Evolutionary conservation across 2,797 vertebrate genomes (phyloP).

Genomic region (Paramormyrops hopkinsi): DNA sequence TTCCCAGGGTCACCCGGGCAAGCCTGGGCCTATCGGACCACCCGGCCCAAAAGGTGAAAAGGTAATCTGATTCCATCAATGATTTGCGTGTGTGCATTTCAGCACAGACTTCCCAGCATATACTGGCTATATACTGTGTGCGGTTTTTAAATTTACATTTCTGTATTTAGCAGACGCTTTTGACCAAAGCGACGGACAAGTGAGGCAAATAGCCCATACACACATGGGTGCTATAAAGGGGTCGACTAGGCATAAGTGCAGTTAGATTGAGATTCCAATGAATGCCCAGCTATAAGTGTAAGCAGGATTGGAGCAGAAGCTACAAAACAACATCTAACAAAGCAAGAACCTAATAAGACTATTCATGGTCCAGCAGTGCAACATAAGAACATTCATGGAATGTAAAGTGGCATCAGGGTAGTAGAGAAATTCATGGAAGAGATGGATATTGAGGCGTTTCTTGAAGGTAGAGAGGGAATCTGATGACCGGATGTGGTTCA

Average conservation of each 20-base stretch:
- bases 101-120: background rate
- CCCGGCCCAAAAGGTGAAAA: slow-evolving; percentile 93
- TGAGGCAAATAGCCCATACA: background rate
- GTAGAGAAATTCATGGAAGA: background rate
- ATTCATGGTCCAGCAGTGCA: background rate
- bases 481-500: background rate
- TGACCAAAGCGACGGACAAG: background rate
- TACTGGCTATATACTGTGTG: background rate
- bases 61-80: slow-evolving; percentile 54
- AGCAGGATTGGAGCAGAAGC: background rate
- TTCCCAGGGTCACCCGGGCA: slow-evolving; percentile 79
- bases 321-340: background rate
- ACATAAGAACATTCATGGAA: background rate
- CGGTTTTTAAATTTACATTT: background rate
- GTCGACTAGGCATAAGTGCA: background rate
- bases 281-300: background rate
- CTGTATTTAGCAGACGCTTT: background rate
- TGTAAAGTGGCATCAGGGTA: background rate
- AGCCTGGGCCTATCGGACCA: slow-evolving; percentile 70
- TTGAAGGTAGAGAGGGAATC: background rate
- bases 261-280: background rate
- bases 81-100: background rate
- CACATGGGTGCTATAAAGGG: background rate
- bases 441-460: background rate
- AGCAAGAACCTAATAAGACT: background rate